These are phyloP conservation scores for Andrena chrysosceles DNA, from an alignment of 2,888 invertebrate genomes.

Conservation along the genomic window DNA sequence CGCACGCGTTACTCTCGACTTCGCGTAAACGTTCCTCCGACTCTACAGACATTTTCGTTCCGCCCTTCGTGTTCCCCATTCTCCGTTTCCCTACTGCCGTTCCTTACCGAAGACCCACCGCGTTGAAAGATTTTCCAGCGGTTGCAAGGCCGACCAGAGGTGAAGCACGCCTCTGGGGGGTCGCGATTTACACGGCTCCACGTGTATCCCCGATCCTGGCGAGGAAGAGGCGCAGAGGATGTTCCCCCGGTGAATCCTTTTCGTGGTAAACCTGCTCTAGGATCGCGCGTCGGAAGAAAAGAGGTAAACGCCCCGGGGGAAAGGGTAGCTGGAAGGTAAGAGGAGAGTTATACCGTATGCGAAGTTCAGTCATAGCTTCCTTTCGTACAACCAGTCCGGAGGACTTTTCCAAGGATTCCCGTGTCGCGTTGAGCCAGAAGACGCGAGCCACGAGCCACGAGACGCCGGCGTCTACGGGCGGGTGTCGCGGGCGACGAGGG, in stretches of 20 bases:
- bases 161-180: not conserved
- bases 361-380: slow-evolving; percentile 39
- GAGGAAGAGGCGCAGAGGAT: too few species aligned
- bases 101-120: not conserved
- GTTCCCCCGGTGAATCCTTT: slow-evolving; percentile 2
- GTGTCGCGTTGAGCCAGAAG: slow-evolving; percentile 26
- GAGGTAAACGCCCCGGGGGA: not conserved
- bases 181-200: slow-evolving; percentile 21
- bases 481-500: slow-evolving; percentile 4
- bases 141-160: not conserved
- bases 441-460: slow-evolving; percentile 33
- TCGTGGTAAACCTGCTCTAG: not conserved
- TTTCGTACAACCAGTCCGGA: slow-evolving; percentile 26
- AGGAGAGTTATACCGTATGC: slow-evolving; percentile 43
- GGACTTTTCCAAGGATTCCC: slow-evolving; percentile 57
- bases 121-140: not conserved
- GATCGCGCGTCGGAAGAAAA: slow-evolving; percentile 5
- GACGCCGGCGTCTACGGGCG: slow-evolving; percentile 31
- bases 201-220: not conserved
- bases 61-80: not conserved
- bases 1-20: not conserved
- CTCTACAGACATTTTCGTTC: not conserved
- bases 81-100: not conserved
- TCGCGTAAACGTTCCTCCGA: not conserved
- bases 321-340: not conserved